A percentile compares a stretch with the other conserved stretches of the same genome.
Conservation (phyloP, 2,888 invertebrate species). For the Athalia cordata region DNA sequence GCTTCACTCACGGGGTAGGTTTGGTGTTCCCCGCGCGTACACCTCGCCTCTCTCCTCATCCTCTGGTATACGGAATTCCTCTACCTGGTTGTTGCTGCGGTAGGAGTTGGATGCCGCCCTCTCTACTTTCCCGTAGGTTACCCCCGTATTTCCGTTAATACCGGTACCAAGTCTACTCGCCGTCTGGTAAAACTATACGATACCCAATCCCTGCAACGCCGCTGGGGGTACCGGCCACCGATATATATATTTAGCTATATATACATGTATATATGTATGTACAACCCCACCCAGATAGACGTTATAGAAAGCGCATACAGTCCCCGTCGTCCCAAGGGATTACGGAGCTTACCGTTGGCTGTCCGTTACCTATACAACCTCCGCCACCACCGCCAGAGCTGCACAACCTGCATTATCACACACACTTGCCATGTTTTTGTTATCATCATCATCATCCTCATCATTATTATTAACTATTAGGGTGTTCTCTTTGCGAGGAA, state of each 20-base stretch:
- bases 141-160: neutral
- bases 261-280: neutral
- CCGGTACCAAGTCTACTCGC: conserved; percentile 34
- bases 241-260: no score
- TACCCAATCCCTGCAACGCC: conserved; percentile 38
- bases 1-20: conserved; percentile 33
- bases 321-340: conserved; percentile 44
- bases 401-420: conserved; percentile 22
- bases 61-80: neutral
- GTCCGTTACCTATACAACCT: conserved; percentile 33
- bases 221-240: no score
- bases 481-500: no score
- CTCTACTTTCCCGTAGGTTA: neutral
- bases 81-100: no score
- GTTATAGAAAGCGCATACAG: conserved; percentile 46
- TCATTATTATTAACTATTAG: no score
- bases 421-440: neutral
- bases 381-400: neutral
- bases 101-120: no score
- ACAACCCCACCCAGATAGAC: conserved; percentile 23
- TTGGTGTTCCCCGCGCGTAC: conserved; percentile 10
- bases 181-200: conserved; percentile 44
- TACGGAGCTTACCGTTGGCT: conserved; percentile 42
- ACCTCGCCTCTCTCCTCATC: neutral
- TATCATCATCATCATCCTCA: no score